Evolutionary conservation across 2,888 invertebrate species (phyloP), one percentile per base, ranked within the genome.

Genomic region (Conchocele bisecta): DNA sequence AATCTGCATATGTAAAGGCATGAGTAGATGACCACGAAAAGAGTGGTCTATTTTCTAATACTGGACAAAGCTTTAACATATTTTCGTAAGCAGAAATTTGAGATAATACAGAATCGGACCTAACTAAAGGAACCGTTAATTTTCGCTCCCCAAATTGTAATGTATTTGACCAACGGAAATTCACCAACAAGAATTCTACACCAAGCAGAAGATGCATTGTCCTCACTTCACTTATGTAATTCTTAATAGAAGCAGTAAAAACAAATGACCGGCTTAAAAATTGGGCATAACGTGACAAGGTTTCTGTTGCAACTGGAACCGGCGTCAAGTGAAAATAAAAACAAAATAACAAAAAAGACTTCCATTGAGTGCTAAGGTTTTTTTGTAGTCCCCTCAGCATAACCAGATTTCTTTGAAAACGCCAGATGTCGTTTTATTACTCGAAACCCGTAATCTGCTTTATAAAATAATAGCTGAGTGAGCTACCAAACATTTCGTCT

Each of bases 81-180:
- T 44, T 46, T 2, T 44, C 26, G 44, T 56, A 68, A 7, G 56
- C 68, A 28, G 17, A 17, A 7, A 68, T 56, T 15, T 48, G 56
- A 42, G 60, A 68, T 15, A 68, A 20, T 2, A 46, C 35, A 15
- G 46, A 39, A 22, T 24, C 50, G n/a, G 35, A 53, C n/a, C 22
- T 50, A 35, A 61, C 31, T 6, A 68, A 42, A 35, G 68, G 68
- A 33, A 28, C 57, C 29, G 46, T 42, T 11, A 51, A 41, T 4
- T 29, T 28, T 42, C 66, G 41, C 31, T 66, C 66, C 6, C 67
- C 58, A 53, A 13, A 46, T n/a, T 68, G 61, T 28, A 56, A 61
- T 1, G 68, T 68, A 33, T 68, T 68, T 11, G 68, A 56, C 56
- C 68, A 68, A 13, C 44, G 39, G 37, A 68, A 53, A 26, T 29